Conservation (phyloP, 2,113 vertebrate genomes). For the Mugil cephalus region DNA sequence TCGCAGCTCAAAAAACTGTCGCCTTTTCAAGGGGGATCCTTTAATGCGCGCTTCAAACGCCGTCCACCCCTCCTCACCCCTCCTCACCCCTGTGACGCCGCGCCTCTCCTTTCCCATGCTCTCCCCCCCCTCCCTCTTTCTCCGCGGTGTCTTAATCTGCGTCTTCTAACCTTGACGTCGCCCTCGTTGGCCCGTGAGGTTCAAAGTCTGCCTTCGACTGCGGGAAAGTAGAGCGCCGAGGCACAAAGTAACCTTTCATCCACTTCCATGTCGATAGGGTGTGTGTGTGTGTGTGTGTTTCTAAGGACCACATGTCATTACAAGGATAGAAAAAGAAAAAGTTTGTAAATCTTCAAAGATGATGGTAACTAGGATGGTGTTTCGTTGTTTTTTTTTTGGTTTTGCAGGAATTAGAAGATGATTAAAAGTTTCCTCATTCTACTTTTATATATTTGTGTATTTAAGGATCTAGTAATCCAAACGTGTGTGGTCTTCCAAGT, state of each 20-base stretch:
- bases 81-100: neutral
- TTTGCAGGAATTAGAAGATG: too few relatives aligned
- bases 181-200: slow-evolving; percentile 37
- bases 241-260: slow-evolving; percentile 55
- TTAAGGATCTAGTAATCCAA: neutral
- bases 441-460: too few relatives aligned
- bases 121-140: neutral
- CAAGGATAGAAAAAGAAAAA: neutral
- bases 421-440: too few relatives aligned
- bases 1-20: neutral
- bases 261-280: neutral
- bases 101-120: slow-evolving; percentile 28
- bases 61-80: neutral
- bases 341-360: neutral
- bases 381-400: too few relatives aligned
- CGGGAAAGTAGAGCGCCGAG: slow-evolving; percentile 44
- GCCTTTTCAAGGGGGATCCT: slow-evolving; percentile 32
- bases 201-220: slow-evolving; percentile 65
- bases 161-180: slow-evolving; percentile 54
- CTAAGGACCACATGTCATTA: neutral
- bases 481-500: neutral
- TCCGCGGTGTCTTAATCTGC: slow-evolving; percentile 29
- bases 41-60: slow-evolving; percentile 50
- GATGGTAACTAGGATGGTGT: too few relatives aligned
- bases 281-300: slow-evolving; percentile 23